Percentiles rank a stretch among this genome's conserved stretches.
Evolutionary conservation across 2,797 vertebrate species (phyloP).

Genomic region (Pseudochaenichthys georgianus): DNA sequence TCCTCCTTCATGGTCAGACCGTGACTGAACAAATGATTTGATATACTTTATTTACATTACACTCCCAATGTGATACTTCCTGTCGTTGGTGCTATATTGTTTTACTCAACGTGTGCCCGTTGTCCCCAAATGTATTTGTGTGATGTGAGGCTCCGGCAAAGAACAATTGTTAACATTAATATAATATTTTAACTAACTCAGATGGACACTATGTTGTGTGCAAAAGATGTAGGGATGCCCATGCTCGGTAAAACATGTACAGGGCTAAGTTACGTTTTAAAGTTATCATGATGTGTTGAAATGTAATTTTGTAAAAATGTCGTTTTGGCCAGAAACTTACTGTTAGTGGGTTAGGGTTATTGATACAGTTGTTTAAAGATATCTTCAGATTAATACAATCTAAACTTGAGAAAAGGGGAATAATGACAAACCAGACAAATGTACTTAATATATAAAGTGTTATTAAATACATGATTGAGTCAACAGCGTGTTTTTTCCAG

Average conservation of each 20-base stretch:
- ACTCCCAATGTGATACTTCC: neutral
- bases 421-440: too few relatives aligned
- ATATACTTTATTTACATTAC: neutral
- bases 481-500: neutral
- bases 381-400: too few relatives aligned
- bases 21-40: neutral
- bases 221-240: neutral
- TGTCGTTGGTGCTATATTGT: neutral
- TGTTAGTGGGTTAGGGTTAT: too few relatives aligned
- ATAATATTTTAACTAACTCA: neutral
- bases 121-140: neutral
- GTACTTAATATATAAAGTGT: neutral
- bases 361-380: too few relatives aligned
- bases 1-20: neutral
- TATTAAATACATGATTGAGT: too few relatives aligned
- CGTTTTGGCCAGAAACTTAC: too few relatives aligned
- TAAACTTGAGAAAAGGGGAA: neutral
- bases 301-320: too few relatives aligned
- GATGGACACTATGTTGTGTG: neutral
- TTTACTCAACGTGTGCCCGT: neutral
- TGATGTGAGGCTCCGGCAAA: constrained; percentile 1
- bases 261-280: too few relatives aligned
- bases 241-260: too few relatives aligned
- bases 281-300: too few relatives aligned
- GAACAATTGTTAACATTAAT: neutral